These are phyloP conservation scores for Aporrectodea caliginosa DNA, from an alignment of 1,140 invertebrate species.

Conservation along the genomic window DNA sequence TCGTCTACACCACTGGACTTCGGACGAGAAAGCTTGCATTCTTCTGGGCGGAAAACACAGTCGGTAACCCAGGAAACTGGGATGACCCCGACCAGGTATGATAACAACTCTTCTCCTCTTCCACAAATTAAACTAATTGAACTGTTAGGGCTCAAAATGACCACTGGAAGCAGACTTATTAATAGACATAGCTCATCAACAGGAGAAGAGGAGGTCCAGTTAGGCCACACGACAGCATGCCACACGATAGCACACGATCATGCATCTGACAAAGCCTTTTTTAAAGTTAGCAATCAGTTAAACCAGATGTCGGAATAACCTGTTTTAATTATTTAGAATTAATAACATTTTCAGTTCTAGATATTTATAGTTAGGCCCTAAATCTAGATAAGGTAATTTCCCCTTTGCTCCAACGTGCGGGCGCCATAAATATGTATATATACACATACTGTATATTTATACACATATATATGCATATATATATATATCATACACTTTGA, in stretches of 20 bases:
- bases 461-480: too few relatives aligned
- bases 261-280: too few relatives aligned
- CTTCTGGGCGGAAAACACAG: constrained; percentile 1
- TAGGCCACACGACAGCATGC: not conserved
- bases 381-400: too few relatives aligned
- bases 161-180: not conserved
- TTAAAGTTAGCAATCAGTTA: too few relatives aligned
- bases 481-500: not conserved
- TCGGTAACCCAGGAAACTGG: not conserved
- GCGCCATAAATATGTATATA: too few relatives aligned
- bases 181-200: not conserved
- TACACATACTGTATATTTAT: too few relatives aligned
- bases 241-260: not conserved
- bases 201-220: not conserved
- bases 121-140: not conserved
- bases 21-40: not conserved
- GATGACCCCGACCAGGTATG: constrained; percentile 3
- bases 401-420: too few relatives aligned
- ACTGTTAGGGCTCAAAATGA: not conserved
- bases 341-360: too few relatives aligned
- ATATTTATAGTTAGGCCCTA: too few relatives aligned
- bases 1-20: constrained; percentile 8
- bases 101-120: not conserved
- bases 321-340: too few relatives aligned
- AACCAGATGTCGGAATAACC: too few relatives aligned